Percentiles rank a stretch among this genome's conserved stretches.
Conservation (phyloP, 2,797 vertebrate species). For the Lagorchestes hirsutus region DNA sequence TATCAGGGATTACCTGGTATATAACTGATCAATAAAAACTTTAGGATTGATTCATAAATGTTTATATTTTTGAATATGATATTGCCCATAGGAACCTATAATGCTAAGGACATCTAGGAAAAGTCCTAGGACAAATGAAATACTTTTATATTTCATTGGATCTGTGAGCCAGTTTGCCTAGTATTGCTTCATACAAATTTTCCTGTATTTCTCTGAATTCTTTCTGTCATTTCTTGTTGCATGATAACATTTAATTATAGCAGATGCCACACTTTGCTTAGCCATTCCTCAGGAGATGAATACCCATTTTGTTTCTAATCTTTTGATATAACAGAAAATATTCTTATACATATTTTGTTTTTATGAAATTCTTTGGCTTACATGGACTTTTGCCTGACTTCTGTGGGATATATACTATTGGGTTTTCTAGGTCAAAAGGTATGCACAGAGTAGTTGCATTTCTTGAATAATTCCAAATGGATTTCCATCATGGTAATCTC, state of each 20-base stretch:
- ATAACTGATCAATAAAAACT: background rate
- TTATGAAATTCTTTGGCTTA: background rate
- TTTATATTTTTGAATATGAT: background rate
- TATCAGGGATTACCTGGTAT: background rate
- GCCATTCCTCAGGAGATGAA: background rate
- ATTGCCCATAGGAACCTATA: background rate
- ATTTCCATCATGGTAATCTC: background rate
- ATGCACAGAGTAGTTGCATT: background rate
- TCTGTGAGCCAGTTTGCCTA: background rate
- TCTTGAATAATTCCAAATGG: background rate
- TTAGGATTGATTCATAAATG: background rate
- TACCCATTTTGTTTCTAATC: background rate
- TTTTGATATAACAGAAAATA: background rate
- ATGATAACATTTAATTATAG: background rate
- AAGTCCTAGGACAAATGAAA: background rate
- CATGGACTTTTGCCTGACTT: background rate
- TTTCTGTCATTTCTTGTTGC: background rate
- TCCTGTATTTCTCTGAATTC: background rate
- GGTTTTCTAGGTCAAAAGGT: background rate
- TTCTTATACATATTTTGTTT: background rate
- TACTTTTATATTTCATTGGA: background rate
- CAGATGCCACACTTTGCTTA: background rate
- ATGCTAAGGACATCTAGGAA: background rate
- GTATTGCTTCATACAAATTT: background rate
- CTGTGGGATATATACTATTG: background rate